phyloP scores from a whole-genome alignment of 1,140 invertebrate species.

The Drosophila virilis region DNA sequence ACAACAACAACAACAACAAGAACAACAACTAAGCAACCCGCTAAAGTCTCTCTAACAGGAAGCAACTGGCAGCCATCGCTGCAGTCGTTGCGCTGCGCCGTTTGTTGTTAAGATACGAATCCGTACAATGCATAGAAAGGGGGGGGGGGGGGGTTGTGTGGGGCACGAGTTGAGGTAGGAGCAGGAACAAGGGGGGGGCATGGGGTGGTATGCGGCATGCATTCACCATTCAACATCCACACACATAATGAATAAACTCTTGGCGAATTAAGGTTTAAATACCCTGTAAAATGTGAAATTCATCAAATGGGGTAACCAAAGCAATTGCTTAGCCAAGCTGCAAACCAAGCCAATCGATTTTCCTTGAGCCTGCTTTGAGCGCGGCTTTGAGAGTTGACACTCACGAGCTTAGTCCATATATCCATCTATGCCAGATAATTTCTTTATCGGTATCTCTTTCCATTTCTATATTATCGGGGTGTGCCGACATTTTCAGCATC shows the following conservation, averaged over 20 bases:
- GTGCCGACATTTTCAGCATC: too few relatives aligned
- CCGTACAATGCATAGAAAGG: neutral
- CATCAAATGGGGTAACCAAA: neutral
- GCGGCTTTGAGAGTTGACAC: too few relatives aligned
- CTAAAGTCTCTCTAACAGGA: slow-evolving; percentile 45
- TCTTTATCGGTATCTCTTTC: too few relatives aligned
- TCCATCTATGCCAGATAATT: too few relatives aligned
- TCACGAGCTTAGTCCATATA: too few relatives aligned
- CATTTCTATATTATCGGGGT: too few relatives aligned
- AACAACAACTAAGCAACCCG: slow-evolving; percentile 19
- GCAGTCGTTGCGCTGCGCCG: slow-evolving; percentile 10
- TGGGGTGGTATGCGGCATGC: neutral
- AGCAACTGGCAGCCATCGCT: slow-evolving; percentile 44
- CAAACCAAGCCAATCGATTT: neutral
- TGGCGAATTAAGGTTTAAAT: slow-evolving; percentile 48
- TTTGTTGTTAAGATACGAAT: slow-evolving; percentile 38
- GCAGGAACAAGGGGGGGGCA: neutral
- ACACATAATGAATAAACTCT: slow-evolving; percentile 48
- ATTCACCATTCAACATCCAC: slow-evolving; percentile 31
- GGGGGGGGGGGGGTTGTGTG: neutral
- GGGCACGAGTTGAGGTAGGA: neutral
- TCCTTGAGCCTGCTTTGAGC: too few relatives aligned
- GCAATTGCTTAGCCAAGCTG: neutral
- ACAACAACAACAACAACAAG: slow-evolving; percentile 20
- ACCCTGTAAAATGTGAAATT: slow-evolving; percentile 5